phyloP scores from a whole-genome alignment of 1,140 invertebrate genomes.

The Plutomurus gul region DNA sequence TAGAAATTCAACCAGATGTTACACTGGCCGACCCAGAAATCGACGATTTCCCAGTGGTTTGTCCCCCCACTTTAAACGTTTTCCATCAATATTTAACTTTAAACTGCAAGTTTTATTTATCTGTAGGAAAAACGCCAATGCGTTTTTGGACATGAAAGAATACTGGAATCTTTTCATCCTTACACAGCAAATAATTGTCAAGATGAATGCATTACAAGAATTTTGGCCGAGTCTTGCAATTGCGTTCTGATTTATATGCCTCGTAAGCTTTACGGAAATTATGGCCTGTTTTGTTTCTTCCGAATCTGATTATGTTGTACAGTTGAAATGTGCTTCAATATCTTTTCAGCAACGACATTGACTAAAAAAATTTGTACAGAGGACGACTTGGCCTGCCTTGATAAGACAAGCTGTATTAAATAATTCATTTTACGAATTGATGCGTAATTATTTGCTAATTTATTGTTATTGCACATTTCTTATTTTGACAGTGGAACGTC shows the following conservation, averaged over 20 bases:
- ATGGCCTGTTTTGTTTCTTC: not conserved
- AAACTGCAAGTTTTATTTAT: not conserved
- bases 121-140: constrained; percentile 27
- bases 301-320: not conserved
- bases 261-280: no score
- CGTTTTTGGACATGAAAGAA: constrained; percentile 7
- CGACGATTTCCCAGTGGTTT: not conserved
- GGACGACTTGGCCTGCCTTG: not conserved
- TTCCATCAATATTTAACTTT: not conserved
- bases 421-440: not conserved
- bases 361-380: not conserved
- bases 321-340: not conserved
- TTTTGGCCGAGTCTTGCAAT: constrained; percentile 29
- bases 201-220: constrained; percentile 26
- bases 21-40: constrained; percentile 12
- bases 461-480: not conserved
- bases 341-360: not conserved
- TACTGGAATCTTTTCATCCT: constrained; percentile 14
- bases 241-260: constrained; percentile 42
- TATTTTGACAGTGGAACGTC: not conserved
- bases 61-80: not conserved
- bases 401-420: not conserved
- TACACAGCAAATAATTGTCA: constrained; percentile 38
- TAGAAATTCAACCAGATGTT: not conserved
- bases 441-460: not conserved